Evolutionary conservation across 1,140 invertebrate species (phyloP).

Genomic region (Cydia splendana): DNA sequence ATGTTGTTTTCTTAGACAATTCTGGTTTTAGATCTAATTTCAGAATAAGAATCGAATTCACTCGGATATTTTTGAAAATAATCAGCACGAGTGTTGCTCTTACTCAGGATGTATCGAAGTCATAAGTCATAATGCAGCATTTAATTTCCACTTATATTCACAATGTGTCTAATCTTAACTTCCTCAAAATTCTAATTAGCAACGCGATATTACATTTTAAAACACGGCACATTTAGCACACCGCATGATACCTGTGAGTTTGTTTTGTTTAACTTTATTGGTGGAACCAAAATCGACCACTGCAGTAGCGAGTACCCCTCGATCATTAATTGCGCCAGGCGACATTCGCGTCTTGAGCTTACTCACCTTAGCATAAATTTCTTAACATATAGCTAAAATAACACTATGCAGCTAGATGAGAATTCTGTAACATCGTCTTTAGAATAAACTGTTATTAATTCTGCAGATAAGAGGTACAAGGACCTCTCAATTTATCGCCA

Average conservation of each 20-base stretch:
- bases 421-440: constrained; percentile 11
- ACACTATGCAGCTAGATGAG: constrained; percentile 14
- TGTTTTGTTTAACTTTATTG: constrained; percentile 26
- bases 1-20: too few relatives aligned
- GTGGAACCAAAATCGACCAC: constrained; percentile 20
- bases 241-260: background rate
- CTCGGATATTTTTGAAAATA: background rate
- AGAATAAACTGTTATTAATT: constrained; percentile 29
- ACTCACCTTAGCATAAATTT: constrained; percentile 29
- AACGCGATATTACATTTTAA: background rate
- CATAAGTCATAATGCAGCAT: constrained; percentile 29
- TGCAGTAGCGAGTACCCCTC: constrained; percentile 29
- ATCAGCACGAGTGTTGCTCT: background rate
- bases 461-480: constrained; percentile 9
- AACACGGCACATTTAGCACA: background rate
- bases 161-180: background rate
- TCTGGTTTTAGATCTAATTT: too few relatives aligned
- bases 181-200: background rate
- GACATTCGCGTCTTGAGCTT: background rate
- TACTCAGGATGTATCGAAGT: background rate
- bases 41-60: too few relatives aligned
- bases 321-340: constrained; percentile 27
- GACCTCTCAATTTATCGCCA: constrained; percentile 26
- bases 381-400: constrained; percentile 16
- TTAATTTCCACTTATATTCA: background rate